phyloP scores from a whole-genome alignment of 2,797 vertebrate species.

The Nothura maculosa region DNA sequence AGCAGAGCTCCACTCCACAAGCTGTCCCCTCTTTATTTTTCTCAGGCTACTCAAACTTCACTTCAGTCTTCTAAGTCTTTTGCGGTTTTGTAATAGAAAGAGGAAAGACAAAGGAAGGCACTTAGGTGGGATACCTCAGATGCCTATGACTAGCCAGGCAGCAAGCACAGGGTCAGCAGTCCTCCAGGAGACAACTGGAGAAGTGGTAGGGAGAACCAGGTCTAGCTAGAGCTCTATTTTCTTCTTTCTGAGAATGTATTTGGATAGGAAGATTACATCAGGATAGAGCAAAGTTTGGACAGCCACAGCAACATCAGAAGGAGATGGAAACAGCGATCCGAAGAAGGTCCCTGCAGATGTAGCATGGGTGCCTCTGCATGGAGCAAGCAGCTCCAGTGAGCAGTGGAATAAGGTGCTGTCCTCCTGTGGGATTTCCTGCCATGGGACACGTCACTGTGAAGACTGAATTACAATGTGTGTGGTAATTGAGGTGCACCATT shows the following conservation, averaged over 20 bases:
- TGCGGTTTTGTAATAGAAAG: slow-evolving; percentile 77
- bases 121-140: slow-evolving; percentile 60
- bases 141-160: slow-evolving; percentile 35
- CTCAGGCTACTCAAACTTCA: slow-evolving; percentile 43
- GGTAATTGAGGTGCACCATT: not conserved
- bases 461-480: not conserved
- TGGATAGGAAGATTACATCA: not conserved
- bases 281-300: not conserved
- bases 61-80: slow-evolving; percentile 62
- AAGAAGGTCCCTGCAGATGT: not conserved
- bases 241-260: not conserved
- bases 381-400: not conserved
- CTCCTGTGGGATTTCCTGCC: not conserved
- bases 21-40: not conserved
- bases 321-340: too few species aligned
- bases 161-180: slow-evolving; percentile 40
- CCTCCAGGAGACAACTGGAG: not conserved
- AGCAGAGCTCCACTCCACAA: slow-evolving; percentile 2
- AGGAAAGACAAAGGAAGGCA: slow-evolving; percentile 61
- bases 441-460: not conserved
- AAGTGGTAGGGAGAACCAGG: not conserved
- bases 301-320: not conserved
- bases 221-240: not conserved
- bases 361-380: not conserved
- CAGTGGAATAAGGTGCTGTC: not conserved